Evolutionary conservation across 2,113 vertebrate genomes (phyloP), one percentile per base, ranked within the genome.

Genomic region (Pantherophis guttatus): DNA sequence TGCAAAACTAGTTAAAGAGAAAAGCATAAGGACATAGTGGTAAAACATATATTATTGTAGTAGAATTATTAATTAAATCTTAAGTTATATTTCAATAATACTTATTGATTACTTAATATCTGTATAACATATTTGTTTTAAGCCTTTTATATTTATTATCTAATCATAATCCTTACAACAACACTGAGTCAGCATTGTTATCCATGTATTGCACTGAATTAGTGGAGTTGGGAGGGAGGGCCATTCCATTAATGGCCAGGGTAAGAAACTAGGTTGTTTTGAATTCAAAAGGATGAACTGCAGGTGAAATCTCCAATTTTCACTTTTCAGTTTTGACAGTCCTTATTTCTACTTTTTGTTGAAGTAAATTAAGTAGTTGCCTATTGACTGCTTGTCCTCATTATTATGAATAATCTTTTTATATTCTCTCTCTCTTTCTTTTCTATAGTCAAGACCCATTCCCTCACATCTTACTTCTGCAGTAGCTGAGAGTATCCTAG

Each of bases 381-480:
- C 92, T 96, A 90, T 1, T 90, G 95, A 95, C 91, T 54, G 3
- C 93, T 94, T 93, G 58, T 95, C 92, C 95, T 88, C 85, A 95
- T 94, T 95, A 94, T 87, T 3, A 12, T 87, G 81, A 86, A 92
- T 97, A 97, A 97, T 97, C 95, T 93, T 93, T 94, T 33, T 65
- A 39, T 93, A 48, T 94, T 91, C 96, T 95, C 94, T 95, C 95
- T 97, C 95, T 94, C 55, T 92, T 95, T 91, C 62, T 97, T 95
- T 97, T 93, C 94, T 96, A 95, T 97, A 98, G 98, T 98, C 98
- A 96, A 98, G 98, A 96, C 98, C 98, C 97, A 98, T 98, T 95
- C 98, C 98, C 96, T 98, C 98, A 96, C 98, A 98, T 97, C 98
- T 98, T 97, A 98, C 98, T 97, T 98, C 98, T 97, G 98, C 98